Evolutionary conservation across 2,888 invertebrate species (phyloP).

Genomic region (Ectemnius cavifrons): DNA sequence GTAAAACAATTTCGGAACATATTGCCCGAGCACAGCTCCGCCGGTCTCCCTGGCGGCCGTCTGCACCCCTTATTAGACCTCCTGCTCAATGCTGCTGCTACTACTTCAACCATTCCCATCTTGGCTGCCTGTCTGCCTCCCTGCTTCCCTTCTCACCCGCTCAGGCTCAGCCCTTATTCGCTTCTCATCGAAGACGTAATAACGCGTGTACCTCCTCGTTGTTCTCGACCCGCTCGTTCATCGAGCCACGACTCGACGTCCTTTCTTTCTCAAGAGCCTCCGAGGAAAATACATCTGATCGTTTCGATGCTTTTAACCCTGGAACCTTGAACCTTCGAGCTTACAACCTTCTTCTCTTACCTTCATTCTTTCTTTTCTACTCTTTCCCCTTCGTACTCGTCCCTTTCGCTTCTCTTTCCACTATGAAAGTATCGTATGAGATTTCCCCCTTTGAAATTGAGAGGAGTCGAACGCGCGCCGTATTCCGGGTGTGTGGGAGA

Average conservation of each 20-base stretch:
- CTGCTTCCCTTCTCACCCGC: no score
- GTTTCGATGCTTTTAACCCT: background rate
- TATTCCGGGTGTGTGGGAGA: background rate
- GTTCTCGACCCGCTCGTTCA: background rate
- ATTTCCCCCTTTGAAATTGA: background rate
- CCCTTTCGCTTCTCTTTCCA: no score
- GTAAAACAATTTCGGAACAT: conserved; percentile 74
- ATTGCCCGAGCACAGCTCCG: conserved; percentile 64
- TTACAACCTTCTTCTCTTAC: no score
- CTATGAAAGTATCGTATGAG: no score
- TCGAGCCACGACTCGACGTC: conserved; percentile 9
- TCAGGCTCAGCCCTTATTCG: conserved; percentile 39
- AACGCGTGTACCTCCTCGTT: conserved; percentile 61
- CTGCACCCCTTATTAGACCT: background rate
- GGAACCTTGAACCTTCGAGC: conserved; percentile 2
- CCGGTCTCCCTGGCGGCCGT: conserved; percentile 16
- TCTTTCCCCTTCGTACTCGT: no score
- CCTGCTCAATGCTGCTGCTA: background rate
- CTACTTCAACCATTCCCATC: background rate
- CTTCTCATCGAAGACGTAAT: conserved; percentile 62
- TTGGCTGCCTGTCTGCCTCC: background rate
- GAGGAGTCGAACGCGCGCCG: background rate
- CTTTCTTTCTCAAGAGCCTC: background rate
- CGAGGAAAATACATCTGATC: background rate
- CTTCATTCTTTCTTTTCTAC: no score